These are phyloP conservation scores for Hypotaenidia okinawae DNA, from an alignment of 2,797 vertebrate genomes.

Conservation along the genomic window DNA sequence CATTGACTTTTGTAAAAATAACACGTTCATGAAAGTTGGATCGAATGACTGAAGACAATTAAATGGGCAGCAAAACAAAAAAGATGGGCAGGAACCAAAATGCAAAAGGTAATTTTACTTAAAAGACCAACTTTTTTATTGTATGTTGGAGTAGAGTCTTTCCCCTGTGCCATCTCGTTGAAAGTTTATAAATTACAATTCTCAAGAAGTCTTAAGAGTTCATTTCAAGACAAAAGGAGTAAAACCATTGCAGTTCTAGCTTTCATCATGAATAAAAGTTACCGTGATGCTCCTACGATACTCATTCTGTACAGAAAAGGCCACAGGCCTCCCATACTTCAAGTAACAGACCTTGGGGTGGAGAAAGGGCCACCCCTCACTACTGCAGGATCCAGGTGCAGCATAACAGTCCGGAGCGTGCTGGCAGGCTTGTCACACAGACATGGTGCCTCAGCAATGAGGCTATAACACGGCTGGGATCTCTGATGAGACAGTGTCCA, in stretches of 20 bases:
- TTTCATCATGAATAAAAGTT: conserved; percentile 34
- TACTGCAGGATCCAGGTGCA: not conserved
- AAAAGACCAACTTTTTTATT: conserved; percentile 72
- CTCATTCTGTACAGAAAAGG: not conserved
- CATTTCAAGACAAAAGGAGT: conserved; percentile 52
- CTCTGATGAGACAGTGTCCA: conserved; percentile 82
- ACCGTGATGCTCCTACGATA: conserved; percentile 22
- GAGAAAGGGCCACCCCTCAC: not conserved
- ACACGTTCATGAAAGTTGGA: not conserved
- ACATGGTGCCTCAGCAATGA: not conserved
- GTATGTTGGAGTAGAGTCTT: conserved; percentile 44
- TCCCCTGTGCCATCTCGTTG: conserved; percentile 34
- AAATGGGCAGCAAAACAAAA: conserved; percentile 12
- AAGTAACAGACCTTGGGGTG: not conserved
- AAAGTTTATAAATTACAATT: conserved; percentile 73
- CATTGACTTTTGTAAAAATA: not conserved
- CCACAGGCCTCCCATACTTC: not conserved
- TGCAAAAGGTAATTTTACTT: conserved; percentile 52
- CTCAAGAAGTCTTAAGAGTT: conserved; percentile 39
- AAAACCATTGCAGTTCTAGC: conserved; percentile 39
- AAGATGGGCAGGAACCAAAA: conserved; percentile 59
- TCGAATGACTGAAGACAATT: not conserved
- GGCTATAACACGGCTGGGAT: conserved; percentile 79
- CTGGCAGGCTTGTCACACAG: not conserved
- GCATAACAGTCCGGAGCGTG: not conserved